Conservation (phyloP, 2,888 invertebrate species). For the Macaria notata region DNA sequence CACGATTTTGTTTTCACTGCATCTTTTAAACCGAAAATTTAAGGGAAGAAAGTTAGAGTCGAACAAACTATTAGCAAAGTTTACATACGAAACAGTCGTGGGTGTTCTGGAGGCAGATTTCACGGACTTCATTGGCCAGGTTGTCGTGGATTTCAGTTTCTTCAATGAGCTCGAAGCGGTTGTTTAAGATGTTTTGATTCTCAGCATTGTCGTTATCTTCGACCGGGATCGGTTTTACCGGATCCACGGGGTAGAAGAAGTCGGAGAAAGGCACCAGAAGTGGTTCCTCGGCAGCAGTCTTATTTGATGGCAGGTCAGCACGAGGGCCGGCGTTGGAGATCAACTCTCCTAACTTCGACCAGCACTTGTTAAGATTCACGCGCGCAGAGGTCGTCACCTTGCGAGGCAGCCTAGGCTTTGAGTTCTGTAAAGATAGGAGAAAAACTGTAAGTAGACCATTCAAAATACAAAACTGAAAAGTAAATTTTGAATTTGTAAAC, state of each 20-base stretch:
- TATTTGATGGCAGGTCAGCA: conserved; percentile 74
- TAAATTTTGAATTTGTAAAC: neutral
- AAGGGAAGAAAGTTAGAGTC: conserved; percentile 40
- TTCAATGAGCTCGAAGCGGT: conserved; percentile 67
- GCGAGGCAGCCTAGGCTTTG: conserved; percentile 81
- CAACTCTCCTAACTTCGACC: conserved; percentile 83
- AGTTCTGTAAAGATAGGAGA: conserved; percentile 72
- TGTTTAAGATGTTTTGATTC: conserved; percentile 72
- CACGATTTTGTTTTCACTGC: conserved; percentile 80
- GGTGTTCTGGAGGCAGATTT: conserved; percentile 74
- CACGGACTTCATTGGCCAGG: conserved; percentile 81
- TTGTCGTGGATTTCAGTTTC: conserved; percentile 80
- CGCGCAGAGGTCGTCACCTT: conserved; percentile 80
- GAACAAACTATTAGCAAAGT: conserved; percentile 58
- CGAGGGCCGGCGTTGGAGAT: conserved; percentile 73
- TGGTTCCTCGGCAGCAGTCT: conserved; percentile 75
- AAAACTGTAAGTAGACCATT: conserved; percentile 1
- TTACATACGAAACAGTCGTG: conserved; percentile 74
- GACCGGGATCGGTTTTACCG: conserved; percentile 66
- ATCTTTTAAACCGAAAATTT: conserved; percentile 54
- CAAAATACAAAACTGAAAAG: neutral
- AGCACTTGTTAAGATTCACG: conserved; percentile 85
- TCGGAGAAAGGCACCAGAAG: conserved; percentile 68
- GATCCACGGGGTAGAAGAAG: conserved; percentile 67
- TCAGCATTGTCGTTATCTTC: conserved; percentile 74